phyloP scores from a whole-genome alignment of 2,113 vertebrate genomes.

The Rhinolophus sinicus region DNA sequence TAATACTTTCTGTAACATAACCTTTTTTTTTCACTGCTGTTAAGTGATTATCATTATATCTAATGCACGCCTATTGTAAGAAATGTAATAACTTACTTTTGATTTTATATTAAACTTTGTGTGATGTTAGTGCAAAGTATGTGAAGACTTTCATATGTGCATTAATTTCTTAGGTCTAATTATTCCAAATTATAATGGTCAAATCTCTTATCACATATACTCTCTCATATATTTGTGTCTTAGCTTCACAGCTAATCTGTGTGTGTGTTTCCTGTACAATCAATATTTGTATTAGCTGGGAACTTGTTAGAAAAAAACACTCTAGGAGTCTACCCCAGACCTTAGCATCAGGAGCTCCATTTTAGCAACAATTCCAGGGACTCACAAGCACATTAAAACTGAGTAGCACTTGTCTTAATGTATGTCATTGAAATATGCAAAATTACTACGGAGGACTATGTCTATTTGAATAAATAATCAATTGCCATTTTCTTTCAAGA shows the following conservation, averaged over 20 bases:
- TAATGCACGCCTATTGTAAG: background rate
- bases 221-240: background rate
- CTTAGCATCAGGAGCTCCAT: background rate
- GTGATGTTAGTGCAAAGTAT: background rate
- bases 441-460: background rate
- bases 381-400: background rate
- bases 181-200: background rate
- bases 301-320: background rate
- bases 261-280: background rate
- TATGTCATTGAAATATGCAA: background rate
- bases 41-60: background rate
- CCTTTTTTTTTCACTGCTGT: background rate
- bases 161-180: background rate
- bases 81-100: slow-evolving; percentile 32
- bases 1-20: slow-evolving; percentile 21
- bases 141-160: background rate
- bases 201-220: background rate
- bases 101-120: slow-evolving; percentile 52
- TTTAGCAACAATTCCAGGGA: background rate
- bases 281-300: background rate
- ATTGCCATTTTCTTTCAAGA: slow-evolving; percentile 42
- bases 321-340: background rate
- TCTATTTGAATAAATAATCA: slow-evolving; percentile 56
- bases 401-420: background rate
- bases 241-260: background rate